Evolutionary conservation across 2,888 invertebrate genomes (phyloP), one percentile per base, ranked within the genome.

Genomic region (Thyatira batis): DNA sequence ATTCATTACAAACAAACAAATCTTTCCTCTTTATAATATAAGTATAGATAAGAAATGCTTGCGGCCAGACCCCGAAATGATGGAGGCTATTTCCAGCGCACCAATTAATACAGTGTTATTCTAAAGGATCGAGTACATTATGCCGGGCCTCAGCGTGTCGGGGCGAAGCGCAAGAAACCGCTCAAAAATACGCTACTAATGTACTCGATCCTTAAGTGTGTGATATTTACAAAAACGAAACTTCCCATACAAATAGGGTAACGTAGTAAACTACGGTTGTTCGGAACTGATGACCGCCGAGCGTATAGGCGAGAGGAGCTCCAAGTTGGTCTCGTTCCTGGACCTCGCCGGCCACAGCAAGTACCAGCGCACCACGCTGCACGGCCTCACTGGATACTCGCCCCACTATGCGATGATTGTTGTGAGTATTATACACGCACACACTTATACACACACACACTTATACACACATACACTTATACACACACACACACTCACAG

Each of bases 321-420:
- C 97, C 6, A 99, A 98, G 86, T 91, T 99, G 27, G 96, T 99
- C 0, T 98, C 98, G 0, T 97, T 98, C 78, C 95, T 99, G 74
- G 99, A 99, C 88, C 92, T 99, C 69, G 99, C 99, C 3, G 99
- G 99, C 0, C 98, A 99, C 88, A 95, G 96, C 66, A 98, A 99
- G 84, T 99, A 99, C 81, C 94, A 99, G 82, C 94, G 97, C 60
- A 99, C 99, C 50, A 99, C 99, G 0, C 95, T 99, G 33, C 96
- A 98, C 84, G 99, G 99, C 0, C 92, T 99, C 33, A 97, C 97
- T 3, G 98, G 98, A 0, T 98, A 98, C 89, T 96, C 95, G 0
- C 98, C 98, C 0, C 98, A 99, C 86, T 97, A 82, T 49, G 90
- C 86, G 4, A 89, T 89, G 84, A 61, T 90, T 0, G 84, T 89